Base-by-base conservation (phyloP, 2,797 vertebrate genomes). In the Cephalopachus bancanus region DNA sequence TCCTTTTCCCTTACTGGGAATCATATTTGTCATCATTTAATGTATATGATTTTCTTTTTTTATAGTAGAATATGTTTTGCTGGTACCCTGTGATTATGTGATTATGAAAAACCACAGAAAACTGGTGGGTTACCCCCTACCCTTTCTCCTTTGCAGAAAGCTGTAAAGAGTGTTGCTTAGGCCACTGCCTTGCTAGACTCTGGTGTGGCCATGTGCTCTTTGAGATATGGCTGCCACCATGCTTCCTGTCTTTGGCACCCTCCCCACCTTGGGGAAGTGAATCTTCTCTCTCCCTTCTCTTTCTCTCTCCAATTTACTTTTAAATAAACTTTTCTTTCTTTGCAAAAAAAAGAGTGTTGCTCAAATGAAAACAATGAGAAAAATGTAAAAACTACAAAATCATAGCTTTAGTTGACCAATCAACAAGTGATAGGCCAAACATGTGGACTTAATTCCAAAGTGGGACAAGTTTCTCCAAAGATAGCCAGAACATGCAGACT, bases 1-100 rank as follows among this genome's bases (percentile, higher is more conserved):
- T 20, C 1, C 2, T 28, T 94, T 20, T 94, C 17, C 44, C 7
- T 97, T 72, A 30, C 24, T 94, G 19, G n/a, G 22, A 93, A 55
- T 89, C 12, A 53, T 71, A 55, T 83, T 44, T 91, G 72, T 76
- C 30, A 75, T 86, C n/a, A 78, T 88, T 94, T 87, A 93, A 57
- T 60, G 7, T 20, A 76, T 33, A 53, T 24, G 10, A 1, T 59
- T 74, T 51, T 64, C 60, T 55, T 62, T 93, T 90, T n/a, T 91
- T 80, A 78, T 78, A 90, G 87, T 11, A 89, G n/a, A 92, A 60
- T 67, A 59, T 10, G 57, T 95, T 90, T 20, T 65, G 33, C 33
- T 62, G n/a, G 78, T 94, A 59, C 59, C 17, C 4, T 79, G 30
- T 67, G 67, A 74, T 92, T 12, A 71, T 44, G 60, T 57, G 10